A percentile compares a stretch with the other conserved stretches of the same genome.
These are phyloP conservation scores for Drosophila teissieri DNA, from an alignment of 1,140 invertebrate genomes.

Conservation along the genomic window DNA sequence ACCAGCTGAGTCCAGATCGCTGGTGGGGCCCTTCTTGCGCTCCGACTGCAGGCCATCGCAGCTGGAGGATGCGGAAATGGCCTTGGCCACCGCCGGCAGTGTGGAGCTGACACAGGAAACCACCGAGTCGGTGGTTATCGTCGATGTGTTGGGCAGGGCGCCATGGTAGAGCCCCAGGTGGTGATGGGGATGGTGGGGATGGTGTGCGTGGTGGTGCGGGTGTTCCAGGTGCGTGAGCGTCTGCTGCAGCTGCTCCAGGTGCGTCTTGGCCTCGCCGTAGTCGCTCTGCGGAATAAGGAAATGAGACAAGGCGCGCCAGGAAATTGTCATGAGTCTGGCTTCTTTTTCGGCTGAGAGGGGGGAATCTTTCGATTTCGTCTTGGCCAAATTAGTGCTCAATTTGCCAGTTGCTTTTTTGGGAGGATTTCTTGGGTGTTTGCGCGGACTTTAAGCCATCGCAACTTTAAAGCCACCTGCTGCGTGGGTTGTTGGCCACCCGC, in stretches of 20 bases:
- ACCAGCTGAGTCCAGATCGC: conserved; percentile 54
- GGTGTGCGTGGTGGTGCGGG: conserved; percentile 34
- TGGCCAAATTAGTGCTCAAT: conserved; percentile 67
- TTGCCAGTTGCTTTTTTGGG: conserved; percentile 20
- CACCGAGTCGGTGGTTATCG: conserved; percentile 77
- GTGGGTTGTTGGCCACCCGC: conserved; percentile 35
- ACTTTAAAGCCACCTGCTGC: conserved; percentile 77
- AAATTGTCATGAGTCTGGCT: conserved; percentile 73
- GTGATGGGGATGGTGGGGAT: conserved; percentile 33
- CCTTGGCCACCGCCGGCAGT: conserved; percentile 67
- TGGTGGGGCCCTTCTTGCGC: conserved; percentile 65
- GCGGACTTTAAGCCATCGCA: conserved; percentile 34
- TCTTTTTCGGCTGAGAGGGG: conserved; percentile 7
- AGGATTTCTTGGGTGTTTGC: background rate
- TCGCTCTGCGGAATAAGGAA: conserved; percentile 74
- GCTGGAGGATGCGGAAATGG: conserved; percentile 56
- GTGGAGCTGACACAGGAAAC: conserved; percentile 79
- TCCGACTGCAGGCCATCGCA: conserved; percentile 58
- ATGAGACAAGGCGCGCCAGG: conserved; percentile 76
- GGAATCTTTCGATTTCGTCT: conserved; percentile 35
- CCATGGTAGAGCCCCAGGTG: conserved; percentile 69
- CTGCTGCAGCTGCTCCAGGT: conserved; percentile 76
- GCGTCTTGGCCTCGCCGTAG: conserved; percentile 71
- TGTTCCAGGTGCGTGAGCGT: conserved; percentile 69
- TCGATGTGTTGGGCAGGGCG: conserved; percentile 61